A percentile compares a stretch with the other conserved stretches of the same genome.
These are phyloP conservation scores for Conops quadrifasciatus DNA, from an alignment of 2,888 invertebrate genomes.

Conservation along the genomic window DNA sequence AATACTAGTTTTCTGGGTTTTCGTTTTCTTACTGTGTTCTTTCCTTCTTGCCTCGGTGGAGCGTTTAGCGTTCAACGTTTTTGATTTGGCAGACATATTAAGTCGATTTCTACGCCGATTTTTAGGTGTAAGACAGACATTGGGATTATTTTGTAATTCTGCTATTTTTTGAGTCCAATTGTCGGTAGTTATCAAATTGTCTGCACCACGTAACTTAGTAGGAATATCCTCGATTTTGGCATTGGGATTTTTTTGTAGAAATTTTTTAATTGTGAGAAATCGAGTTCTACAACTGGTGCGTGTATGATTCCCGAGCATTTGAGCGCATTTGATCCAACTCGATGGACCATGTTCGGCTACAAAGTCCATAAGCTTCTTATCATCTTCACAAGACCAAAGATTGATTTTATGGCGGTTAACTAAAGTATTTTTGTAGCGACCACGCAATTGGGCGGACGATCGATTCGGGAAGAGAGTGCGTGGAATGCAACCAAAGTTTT, in stretches of 20 bases:
- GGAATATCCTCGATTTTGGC: slow-evolving; percentile 55
- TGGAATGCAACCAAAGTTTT: slow-evolving; percentile 70
- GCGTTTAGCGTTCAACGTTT: neutral
- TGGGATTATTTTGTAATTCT: slow-evolving; percentile 47
- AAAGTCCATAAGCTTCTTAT: slow-evolving; percentile 69
- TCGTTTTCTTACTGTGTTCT: slow-evolving; percentile 14
- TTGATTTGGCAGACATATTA: neutral
- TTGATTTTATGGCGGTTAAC: slow-evolving; percentile 62
- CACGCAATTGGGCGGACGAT: slow-evolving; percentile 70
- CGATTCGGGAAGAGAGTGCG: slow-evolving; percentile 71
- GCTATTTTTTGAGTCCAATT: slow-evolving; percentile 60
- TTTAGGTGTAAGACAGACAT: neutral
- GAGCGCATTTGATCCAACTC: slow-evolving; percentile 68
- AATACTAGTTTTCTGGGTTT: slow-evolving; percentile 7
- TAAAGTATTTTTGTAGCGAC: slow-evolving; percentile 69
- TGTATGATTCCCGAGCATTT: slow-evolving; percentile 68
- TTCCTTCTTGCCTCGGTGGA: neutral
- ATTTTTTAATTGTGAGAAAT: slow-evolving; percentile 68
- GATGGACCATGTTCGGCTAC: slow-evolving; percentile 66
- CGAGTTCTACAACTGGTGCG: slow-evolving; percentile 72
- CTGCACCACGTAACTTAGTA: slow-evolving; percentile 46
- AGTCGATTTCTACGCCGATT: slow-evolving; percentile 13
- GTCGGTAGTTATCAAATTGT: slow-evolving; percentile 48
- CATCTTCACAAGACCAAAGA: slow-evolving; percentile 73
- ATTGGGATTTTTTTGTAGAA: slow-evolving; percentile 67